These are phyloP conservation scores for Drosophila malerkotliana DNA, from an alignment of 1,140 invertebrate genomes.

Conservation along the genomic window DNA sequence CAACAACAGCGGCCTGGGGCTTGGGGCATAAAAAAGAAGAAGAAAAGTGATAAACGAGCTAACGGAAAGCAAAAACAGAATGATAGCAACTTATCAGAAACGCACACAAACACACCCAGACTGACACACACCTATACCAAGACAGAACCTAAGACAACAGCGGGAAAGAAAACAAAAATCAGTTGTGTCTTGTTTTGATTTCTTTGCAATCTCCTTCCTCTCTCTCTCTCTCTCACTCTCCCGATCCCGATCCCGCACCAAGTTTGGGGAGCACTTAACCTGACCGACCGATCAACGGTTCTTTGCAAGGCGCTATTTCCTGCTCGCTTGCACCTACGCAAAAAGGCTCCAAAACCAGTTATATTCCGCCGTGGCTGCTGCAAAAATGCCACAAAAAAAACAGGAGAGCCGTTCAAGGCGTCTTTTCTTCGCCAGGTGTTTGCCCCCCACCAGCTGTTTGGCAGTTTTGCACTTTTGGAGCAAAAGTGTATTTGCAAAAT, in stretches of 20 bases:
- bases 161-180: constrained; percentile 55
- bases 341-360: constrained; percentile 61
- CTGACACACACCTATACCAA: constrained; percentile 12
- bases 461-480: background rate
- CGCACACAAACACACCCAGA: constrained; percentile 21
- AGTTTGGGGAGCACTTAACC: constrained; percentile 5
- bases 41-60: constrained; percentile 33
- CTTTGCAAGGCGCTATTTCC: constrained; percentile 30
- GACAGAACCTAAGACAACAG: constrained; percentile 69
- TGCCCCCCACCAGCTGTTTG: constrained; percentile 42
- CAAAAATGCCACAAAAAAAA: constrained; percentile 40
- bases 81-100: constrained; percentile 60
- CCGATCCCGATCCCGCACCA: background rate
- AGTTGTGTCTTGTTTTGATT: constrained; percentile 59
- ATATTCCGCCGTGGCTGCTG: constrained; percentile 21
- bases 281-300: constrained; percentile 51
- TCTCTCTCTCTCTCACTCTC: constrained; percentile 7
- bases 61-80: constrained; percentile 29
- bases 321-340: constrained; percentile 42
- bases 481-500: constrained; percentile 30
- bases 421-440: constrained; percentile 47
- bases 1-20: constrained; percentile 28
- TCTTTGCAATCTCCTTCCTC: constrained; percentile 2
- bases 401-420: constrained; percentile 37
- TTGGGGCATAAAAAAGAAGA: background rate